phyloP scores from a whole-genome alignment of 2,888 invertebrate species.

The Microctonus aethiopoides region DNA sequence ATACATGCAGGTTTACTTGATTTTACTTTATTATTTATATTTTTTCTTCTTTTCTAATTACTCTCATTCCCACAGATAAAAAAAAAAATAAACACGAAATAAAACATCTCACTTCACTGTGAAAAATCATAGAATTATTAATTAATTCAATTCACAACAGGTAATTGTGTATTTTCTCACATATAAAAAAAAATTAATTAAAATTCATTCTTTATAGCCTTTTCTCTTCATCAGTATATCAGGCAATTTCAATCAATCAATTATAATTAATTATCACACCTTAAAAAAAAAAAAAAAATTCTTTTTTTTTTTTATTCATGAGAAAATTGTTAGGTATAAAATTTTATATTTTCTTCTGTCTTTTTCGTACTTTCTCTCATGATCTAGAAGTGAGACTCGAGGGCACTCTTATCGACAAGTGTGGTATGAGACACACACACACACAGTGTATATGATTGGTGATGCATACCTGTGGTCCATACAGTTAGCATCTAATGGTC shows the following conservation, averaged over 20 bases:
- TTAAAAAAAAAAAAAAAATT: background rate
- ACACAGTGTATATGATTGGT: conserved; percentile 37
- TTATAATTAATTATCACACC: conserved; percentile 8
- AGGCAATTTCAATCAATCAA: conserved; percentile 3
- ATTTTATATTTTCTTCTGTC: background rate
- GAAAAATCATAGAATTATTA: conserved; percentile 28
- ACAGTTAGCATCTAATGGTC: conserved; percentile 58
- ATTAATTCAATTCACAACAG: conserved; percentile 18
- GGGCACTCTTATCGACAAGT: background rate
- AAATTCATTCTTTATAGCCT: background rate
- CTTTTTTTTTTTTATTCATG: background rate
- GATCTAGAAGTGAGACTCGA: background rate
- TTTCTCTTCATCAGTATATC: background rate
- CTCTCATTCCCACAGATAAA: conserved; percentile 33
- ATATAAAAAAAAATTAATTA: background rate
- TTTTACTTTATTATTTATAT: too few relatives aligned
- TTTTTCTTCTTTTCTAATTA: conserved; percentile 28
- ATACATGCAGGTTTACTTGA: background rate
- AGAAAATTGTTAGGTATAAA: background rate
- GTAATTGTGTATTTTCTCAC: background rate
- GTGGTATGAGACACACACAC: background rate
- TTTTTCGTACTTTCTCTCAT: background rate
- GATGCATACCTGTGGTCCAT: conserved; percentile 54
- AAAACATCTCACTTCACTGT: background rate
- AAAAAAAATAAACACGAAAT: background rate